Evolutionary conservation across 2,888 invertebrate genomes (phyloP).

Genomic region (Conomelus anceps): DNA sequence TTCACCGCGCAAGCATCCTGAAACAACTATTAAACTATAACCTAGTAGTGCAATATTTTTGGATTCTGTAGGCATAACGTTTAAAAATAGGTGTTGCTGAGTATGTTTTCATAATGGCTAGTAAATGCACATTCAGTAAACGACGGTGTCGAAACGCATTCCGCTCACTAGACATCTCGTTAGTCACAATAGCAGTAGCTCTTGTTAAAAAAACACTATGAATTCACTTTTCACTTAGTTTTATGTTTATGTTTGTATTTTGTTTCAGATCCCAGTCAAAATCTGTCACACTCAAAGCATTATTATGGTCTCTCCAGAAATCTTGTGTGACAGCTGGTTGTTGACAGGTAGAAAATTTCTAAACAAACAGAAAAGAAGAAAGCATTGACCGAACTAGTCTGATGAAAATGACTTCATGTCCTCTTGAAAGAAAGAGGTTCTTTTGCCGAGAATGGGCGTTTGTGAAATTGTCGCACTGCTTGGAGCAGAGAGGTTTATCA

Average conservation of each 20-base stretch:
- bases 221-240: not conserved
- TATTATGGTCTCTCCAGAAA: constrained; percentile 1
- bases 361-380: not conserved
- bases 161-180: too few relatives aligned
- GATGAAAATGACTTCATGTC: constrained; percentile 25
- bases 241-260: not conserved
- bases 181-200: too few relatives aligned
- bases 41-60: too few relatives aligned
- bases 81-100: too few relatives aligned
- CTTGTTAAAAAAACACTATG: too few relatives aligned
- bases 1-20: too few relatives aligned
- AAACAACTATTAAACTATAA: too few relatives aligned
- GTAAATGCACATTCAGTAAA: too few relatives aligned
- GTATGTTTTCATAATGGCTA: too few relatives aligned
- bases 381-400: not conserved
- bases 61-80: too few relatives aligned
- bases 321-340: not conserved
- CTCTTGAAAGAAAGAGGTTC: constrained; percentile 59
- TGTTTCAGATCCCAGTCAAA: not conserved
- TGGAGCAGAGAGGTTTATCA: constrained; percentile 78
- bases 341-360: not conserved
- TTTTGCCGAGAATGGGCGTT: constrained; percentile 95
- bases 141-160: too few relatives aligned
- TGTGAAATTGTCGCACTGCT: constrained; percentile 82
- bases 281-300: not conserved